Evolutionary conservation across 2,113 vertebrate species (phyloP).

Genomic region (Sylvietta virens): DNA sequence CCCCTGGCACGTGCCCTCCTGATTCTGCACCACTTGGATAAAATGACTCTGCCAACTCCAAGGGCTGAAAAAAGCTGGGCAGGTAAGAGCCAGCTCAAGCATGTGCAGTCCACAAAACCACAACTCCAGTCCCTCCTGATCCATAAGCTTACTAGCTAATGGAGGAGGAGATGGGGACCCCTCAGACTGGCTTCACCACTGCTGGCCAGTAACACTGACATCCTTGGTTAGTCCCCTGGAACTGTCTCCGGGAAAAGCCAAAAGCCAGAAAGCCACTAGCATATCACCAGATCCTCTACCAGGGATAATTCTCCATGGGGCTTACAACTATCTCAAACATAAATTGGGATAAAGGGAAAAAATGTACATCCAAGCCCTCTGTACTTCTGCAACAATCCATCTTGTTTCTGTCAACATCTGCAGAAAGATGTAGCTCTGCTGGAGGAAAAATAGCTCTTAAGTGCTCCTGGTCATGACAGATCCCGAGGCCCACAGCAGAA

Average conservation of each 20-base stretch:
- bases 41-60: not conserved
- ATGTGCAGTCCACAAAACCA: not conserved
- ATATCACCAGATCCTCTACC: not conserved
- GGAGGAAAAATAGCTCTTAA: not conserved
- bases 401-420: conserved; percentile 30
- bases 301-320: not conserved
- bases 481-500: not conserved
- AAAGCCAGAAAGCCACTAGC: not conserved
- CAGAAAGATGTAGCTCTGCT: not conserved
- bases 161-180: not conserved
- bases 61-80: not conserved
- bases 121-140: not conserved
- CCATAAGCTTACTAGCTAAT: not conserved
- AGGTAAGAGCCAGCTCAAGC: not conserved
- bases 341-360: not conserved
- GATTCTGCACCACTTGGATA: not conserved
- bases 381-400: not conserved
- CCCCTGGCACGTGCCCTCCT: not conserved
- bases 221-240: not conserved
- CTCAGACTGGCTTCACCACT: not conserved
- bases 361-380: not conserved
- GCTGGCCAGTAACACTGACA: not conserved
- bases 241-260: not conserved
- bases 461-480: not conserved
- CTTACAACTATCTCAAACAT: not conserved